These are phyloP conservation scores for Ylistrum balloti DNA, from an alignment of 1,140 invertebrate species.

Conservation along the genomic window DNA sequence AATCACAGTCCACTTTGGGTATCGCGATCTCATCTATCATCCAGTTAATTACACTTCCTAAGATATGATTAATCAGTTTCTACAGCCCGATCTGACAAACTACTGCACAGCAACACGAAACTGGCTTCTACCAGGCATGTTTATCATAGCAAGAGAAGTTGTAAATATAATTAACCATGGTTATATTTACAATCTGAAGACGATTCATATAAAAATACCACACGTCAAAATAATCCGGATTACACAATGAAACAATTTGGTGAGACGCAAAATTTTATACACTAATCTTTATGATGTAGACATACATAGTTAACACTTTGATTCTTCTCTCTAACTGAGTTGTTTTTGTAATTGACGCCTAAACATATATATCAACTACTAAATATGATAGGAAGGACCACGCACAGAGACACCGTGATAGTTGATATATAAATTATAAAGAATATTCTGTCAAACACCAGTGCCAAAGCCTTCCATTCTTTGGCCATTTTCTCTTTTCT, in stretches of 20 bases:
- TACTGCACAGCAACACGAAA: background rate
- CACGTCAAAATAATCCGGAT: conserved; percentile 38
- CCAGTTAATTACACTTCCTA: background rate
- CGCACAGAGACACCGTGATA: conserved; percentile 80
- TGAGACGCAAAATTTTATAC: conserved; percentile 17
- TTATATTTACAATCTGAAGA: conserved; percentile 18
- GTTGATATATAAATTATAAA: conserved; percentile 81
- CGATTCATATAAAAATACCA: conserved; percentile 36
- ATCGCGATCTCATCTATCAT: background rate
- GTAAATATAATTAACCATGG: background rate
- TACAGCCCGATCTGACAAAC: background rate
- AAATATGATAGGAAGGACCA: conserved; percentile 79
- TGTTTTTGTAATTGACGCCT: background rate
- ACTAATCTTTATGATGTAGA: background rate
- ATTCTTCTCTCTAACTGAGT: background rate
- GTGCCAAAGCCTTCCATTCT: conserved; percentile 82
- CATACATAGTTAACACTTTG: background rate
- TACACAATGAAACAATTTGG: conserved; percentile 30
- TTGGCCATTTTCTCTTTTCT: conserved; percentile 78
- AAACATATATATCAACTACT: conserved; percentile 56
- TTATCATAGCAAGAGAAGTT: background rate
- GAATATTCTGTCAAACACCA: conserved; percentile 82
- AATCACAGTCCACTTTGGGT: background rate
- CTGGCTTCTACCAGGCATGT: background rate
- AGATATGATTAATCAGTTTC: background rate